phyloP scores from a whole-genome alignment of 2,113 vertebrate genomes.

The Gnathonemus echidnorhynchus region DNA sequence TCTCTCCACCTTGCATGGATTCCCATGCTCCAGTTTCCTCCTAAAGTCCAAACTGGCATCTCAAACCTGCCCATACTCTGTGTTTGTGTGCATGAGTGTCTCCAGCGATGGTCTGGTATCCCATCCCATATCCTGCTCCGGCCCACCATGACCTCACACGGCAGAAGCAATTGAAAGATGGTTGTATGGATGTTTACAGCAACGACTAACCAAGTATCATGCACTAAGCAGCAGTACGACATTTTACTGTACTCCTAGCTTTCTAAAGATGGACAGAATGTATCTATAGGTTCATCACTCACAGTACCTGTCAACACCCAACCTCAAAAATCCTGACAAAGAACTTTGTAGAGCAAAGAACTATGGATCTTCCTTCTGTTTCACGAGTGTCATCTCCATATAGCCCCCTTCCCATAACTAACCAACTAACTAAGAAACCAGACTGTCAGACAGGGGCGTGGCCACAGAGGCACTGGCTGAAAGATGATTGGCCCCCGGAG shows the following conservation, averaged over 20 bases:
- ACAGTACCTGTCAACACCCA: background rate
- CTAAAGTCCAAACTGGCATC: background rate
- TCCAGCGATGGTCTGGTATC: background rate
- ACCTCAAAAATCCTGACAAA: background rate
- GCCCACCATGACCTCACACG: background rate
- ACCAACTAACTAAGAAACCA: background rate
- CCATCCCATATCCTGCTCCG: background rate
- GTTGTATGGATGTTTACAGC: background rate
- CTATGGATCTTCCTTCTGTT: background rate
- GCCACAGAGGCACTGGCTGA: background rate
- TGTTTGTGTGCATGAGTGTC: background rate
- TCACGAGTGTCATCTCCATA: background rate
- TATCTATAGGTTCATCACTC: background rate
- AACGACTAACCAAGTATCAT: background rate
- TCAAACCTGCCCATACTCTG: background rate
- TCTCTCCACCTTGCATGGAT: background rate
- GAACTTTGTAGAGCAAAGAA: background rate
- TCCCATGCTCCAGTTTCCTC: background rate
- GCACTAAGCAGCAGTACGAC: background rate
- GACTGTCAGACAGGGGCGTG: background rate
- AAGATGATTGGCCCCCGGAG: background rate
- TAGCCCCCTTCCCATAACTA: background rate
- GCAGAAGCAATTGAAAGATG: background rate
- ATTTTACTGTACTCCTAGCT: background rate
- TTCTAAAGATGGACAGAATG: background rate